Evolutionary conservation across 2,797 vertebrate species (phyloP).

Genomic region (Sus cebifrons): DNA sequence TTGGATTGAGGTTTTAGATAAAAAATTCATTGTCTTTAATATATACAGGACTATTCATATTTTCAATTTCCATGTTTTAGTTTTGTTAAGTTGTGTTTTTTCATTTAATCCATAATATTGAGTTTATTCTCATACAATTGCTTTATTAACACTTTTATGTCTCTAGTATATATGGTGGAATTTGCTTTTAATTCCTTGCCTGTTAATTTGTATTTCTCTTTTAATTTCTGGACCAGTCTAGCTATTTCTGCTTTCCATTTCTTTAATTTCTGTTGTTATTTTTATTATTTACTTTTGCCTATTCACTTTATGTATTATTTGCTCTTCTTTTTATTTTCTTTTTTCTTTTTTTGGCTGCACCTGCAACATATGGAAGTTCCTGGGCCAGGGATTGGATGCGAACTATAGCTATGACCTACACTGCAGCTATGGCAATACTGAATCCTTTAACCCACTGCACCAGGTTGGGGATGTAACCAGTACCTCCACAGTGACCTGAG

Average conservation of each 20-base stretch:
- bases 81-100: background rate
- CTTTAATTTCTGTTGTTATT: background rate
- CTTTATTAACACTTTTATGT: background rate
- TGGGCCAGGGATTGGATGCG: too few relatives aligned
- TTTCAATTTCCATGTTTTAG: background rate
- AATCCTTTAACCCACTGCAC: too few relatives aligned
- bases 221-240: background rate
- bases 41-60: background rate
- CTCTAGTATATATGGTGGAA: background rate
- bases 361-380: too few relatives aligned
- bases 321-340: background rate
- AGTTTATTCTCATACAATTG: background rate
- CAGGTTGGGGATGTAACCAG: too few relatives aligned
- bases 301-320: background rate
- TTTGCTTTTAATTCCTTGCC: background rate
- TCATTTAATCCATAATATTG: background rate
- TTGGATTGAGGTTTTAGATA: background rate
- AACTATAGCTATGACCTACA: too few relatives aligned
- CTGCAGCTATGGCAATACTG: too few relatives aligned
- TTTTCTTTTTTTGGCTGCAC: too few relatives aligned
- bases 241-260: background rate
- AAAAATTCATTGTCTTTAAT: background rate
- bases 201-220: background rate
- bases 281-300: background rate
- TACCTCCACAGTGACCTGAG: too few relatives aligned